Conservation (phyloP, 2,113 vertebrate species). For the Ranitomeya variabilis region DNA sequence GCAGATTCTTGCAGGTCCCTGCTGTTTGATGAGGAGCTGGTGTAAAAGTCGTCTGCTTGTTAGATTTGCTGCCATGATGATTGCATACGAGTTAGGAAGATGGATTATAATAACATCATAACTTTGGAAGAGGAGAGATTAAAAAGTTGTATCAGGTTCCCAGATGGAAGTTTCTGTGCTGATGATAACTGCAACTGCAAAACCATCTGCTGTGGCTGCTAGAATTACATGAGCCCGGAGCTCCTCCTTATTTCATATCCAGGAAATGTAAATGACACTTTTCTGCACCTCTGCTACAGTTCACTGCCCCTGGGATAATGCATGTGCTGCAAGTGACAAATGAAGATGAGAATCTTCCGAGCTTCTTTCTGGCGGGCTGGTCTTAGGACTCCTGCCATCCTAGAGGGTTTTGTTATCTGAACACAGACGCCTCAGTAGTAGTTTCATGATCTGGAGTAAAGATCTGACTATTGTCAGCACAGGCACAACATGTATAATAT, state of each 20-base stretch:
- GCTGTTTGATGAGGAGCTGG: slow-evolving; percentile 28
- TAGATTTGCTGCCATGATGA: slow-evolving; percentile 43
- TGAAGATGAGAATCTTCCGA: neutral
- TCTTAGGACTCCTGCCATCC: neutral
- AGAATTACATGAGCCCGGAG: slow-evolving; percentile 25
- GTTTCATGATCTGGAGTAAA: neutral
- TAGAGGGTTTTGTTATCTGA: neutral
- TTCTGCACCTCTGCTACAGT: slow-evolving; percentile 11
- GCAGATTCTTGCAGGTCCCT: slow-evolving; percentile 30
- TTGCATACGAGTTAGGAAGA: neutral
- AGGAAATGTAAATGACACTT: slow-evolving; percentile 49
- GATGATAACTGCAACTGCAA: slow-evolving; percentile 46
- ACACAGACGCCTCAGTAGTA: neutral
- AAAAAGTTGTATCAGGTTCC: slow-evolving; percentile 27
- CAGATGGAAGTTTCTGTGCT: slow-evolving; percentile 26
- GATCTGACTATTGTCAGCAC: neutral
- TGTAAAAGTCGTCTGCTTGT: slow-evolving; percentile 36
- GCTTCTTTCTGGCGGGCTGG: neutral
- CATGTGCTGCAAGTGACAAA: slow-evolving; percentile 27
- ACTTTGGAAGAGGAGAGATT: neutral
- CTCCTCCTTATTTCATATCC: slow-evolving; percentile 55
- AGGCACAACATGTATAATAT: no score
- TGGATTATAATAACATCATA: neutral
- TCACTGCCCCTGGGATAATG: slow-evolving; percentile 24
- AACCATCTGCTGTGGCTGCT: slow-evolving; percentile 46